Percentiles rank a stretch among this genome's conserved stretches.
Evolutionary conservation across 2,113 vertebrate genomes (phyloP).

Genomic region (Lipophrys pholis): DNA sequence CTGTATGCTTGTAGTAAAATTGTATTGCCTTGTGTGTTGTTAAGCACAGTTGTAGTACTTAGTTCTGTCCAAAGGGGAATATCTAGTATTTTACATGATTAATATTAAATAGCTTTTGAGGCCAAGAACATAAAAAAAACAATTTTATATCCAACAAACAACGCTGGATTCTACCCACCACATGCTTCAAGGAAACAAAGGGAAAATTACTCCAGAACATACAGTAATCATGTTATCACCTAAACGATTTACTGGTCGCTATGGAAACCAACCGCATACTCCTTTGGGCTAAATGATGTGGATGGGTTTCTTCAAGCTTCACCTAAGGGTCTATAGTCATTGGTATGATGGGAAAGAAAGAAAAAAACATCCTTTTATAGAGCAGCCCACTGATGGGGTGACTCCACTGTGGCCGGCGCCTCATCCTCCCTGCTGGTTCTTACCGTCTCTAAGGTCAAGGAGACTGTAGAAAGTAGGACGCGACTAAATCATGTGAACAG

Average conservation of each 20-base stretch:
- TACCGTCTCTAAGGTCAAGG: conserved; percentile 58
- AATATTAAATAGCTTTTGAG: conserved; percentile 62
- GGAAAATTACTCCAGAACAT: conserved; percentile 18
- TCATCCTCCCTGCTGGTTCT: conserved; percentile 10
- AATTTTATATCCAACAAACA: background rate
- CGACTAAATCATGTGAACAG: background rate
- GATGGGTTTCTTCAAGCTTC: conserved; percentile 28
- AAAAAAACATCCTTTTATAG: conserved; percentile 34
- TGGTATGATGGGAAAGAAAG: conserved; percentile 36
- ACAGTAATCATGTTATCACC: conserved; percentile 29
- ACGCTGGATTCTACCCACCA: background rate
- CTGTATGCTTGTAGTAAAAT: too few species aligned
- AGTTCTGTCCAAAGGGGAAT: conserved; percentile 53
- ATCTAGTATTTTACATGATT: conserved; percentile 54
- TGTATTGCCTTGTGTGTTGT: too few species aligned
- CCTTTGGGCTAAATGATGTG: conserved; percentile 17
- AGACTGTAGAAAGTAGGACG: conserved; percentile 55
- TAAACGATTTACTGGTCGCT: conserved; percentile 35
- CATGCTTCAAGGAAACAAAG: conserved; percentile 25
- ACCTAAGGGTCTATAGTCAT: conserved; percentile 15
- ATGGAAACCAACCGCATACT: conserved; percentile 52
- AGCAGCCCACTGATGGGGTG: conserved; percentile 3
- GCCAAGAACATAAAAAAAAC: conserved; percentile 8
- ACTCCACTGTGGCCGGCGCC: conserved; percentile 20
- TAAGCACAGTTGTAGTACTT: conserved; percentile 45